Evolutionary conservation across 2,797 vertebrate species (phyloP).

Genomic region (Phataginus tricuspis): DNA sequence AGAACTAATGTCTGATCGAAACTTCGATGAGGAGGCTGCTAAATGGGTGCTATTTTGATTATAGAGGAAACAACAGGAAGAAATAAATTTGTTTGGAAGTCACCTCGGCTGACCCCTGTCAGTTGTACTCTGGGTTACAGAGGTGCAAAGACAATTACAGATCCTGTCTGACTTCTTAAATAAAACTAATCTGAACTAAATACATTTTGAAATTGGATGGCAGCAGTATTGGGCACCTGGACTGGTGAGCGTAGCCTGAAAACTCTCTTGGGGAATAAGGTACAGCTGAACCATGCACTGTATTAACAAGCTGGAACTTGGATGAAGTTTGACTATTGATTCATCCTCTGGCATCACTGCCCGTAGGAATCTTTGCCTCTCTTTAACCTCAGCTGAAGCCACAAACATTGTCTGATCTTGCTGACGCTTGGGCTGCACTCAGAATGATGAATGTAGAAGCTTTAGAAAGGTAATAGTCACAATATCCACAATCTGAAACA

Average conservation of each 20-base stretch:
- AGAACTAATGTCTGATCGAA: background rate
- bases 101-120: background rate
- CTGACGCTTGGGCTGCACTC: slow-evolving; percentile 47
- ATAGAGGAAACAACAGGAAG: rapidly evolving
- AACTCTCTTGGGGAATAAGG: background rate
- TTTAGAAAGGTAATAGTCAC: background rate
- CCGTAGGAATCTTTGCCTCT: slow-evolving; percentile 63
- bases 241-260: background rate
- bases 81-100: background rate
- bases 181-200: background rate
- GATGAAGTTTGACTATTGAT: slow-evolving; percentile 66
- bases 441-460: slow-evolving; percentile 41
- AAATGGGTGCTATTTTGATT: background rate
- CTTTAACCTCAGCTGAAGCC: slow-evolving; percentile 77
- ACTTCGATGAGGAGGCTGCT: background rate
- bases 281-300: background rate
- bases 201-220: background rate
- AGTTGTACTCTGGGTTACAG: background rate
- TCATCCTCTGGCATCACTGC: slow-evolving; percentile 68
- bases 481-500: background rate
- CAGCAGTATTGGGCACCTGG: background rate
- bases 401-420: slow-evolving; percentile 80
- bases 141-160: background rate
- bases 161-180: background rate
- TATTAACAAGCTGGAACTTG: slow-evolving; percentile 75